Evolutionary conservation across 2,113 vertebrate species (phyloP), one percentile per base, ranked within the genome.

Genomic region (Phrynosoma platyrhinos): DNA sequence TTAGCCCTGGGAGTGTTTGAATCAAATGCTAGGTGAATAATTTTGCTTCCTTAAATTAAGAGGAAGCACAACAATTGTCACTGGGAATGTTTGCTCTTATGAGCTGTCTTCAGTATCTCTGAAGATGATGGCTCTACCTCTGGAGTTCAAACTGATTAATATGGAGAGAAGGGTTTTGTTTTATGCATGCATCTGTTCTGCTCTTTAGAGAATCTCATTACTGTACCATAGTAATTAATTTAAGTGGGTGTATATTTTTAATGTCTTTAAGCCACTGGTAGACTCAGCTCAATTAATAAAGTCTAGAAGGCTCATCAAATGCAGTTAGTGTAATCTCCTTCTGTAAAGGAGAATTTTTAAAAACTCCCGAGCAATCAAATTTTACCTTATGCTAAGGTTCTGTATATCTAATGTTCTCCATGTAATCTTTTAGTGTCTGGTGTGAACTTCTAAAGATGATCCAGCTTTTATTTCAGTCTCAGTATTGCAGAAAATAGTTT

Each of bases 241-340:
- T 84, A 86, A 91, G 66, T 71, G 75, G 55, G 25, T 77, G 0
- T 5, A 42, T 84, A 74, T 88, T 88, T 89, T 90, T 90, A 32
- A n/a, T 85, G 8, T 85, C 64, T 89, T 88, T 87, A 82, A 4
- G 53, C 62, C 0, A 42, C 12, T 23, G 32, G 7, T 76, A 75
- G 9, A 2, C 69, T 80, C 68, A 6, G 71, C 74, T 78, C 78
- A 53, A 75, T 80, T 87, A 68, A 21, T 72, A 30, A 90, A 80
- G 83, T 90, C 88, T 4, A 25, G 85, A 5, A 77, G 21, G 16
- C 9, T 58, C 68, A 1, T 21, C 8, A 77, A 58, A 20, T n/a
- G 23, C 12, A n/a, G 58, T 88, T 90, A 71, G 5, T 3, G 9
- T 78, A 53, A 9, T 42, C n/a, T n/a, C 72, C 88, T 68, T 87